These are phyloP conservation scores for Patella depressa DNA, from an alignment of 2,888 invertebrate species.

Conservation along the genomic window DNA sequence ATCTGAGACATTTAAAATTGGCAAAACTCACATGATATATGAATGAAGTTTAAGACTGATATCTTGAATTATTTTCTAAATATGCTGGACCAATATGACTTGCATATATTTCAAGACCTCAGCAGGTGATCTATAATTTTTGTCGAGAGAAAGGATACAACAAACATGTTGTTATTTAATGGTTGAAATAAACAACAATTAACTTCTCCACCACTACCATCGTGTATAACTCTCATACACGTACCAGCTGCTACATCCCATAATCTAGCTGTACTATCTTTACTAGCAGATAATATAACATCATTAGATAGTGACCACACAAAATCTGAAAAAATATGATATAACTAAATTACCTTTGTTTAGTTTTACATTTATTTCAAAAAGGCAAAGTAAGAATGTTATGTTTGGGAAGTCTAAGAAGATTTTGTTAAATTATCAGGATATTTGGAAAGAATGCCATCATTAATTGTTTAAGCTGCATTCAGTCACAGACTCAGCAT, in stretches of 20 bases:
- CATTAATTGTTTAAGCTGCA: no score
- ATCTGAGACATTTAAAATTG: no score
- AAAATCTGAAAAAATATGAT: constrained; percentile 75
- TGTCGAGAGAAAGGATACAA: constrained; percentile 77
- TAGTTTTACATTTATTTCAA: neutral
- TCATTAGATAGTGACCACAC: constrained; percentile 91
- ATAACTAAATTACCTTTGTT: neutral
- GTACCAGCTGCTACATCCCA: constrained; percentile 77
- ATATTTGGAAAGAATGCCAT: no score
- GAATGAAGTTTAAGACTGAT: no score
- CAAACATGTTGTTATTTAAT: constrained; percentile 87
- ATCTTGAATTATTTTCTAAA: no score
- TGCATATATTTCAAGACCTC: no score
- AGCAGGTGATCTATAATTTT: no score
- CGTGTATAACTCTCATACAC: constrained; percentile 65
- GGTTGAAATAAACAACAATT: constrained; percentile 83
- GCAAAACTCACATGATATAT: no score
- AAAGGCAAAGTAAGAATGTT: neutral
- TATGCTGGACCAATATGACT: no score
- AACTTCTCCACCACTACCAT: constrained; percentile 65
- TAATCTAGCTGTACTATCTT: constrained; percentile 82
- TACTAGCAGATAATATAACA: constrained; percentile 82
- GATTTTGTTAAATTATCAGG: neutral
- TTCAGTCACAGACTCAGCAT: no score
- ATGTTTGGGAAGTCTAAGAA: neutral